Evolutionary conservation across 2,113 vertebrate genomes (phyloP).

Genomic region (Oncorhynchus clarkii): DNA sequence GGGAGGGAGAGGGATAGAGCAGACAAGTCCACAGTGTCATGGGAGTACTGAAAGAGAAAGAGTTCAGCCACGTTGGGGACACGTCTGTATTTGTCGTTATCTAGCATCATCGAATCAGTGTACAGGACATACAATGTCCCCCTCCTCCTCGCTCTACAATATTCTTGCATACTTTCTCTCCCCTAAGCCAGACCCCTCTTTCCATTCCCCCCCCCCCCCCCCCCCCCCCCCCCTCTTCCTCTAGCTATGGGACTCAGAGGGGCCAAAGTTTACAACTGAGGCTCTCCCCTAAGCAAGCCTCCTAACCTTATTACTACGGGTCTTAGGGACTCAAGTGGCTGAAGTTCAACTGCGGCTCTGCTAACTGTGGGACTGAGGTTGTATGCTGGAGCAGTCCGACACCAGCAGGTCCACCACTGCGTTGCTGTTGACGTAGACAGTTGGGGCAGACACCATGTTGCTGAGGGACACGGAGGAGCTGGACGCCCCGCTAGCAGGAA

Average conservation of each 20-base stretch:
- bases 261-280: no score
- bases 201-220: neutral
- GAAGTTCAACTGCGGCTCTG: conserved; percentile 16
- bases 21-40: conserved; percentile 63
- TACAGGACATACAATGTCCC: neutral
- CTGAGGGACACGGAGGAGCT: conserved; percentile 69
- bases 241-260: neutral
- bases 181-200: neutral
- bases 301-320: no score
- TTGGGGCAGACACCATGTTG: conserved; percentile 71
- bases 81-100: conserved; percentile 45
- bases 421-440: conserved; percentile 70
- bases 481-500: conserved; percentile 52
- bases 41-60: conserved; percentile 45
- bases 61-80: conserved; percentile 37
- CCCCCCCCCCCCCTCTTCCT: neutral
- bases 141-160: neutral
- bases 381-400: conserved; percentile 78
- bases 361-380: conserved; percentile 75
- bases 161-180: neutral
- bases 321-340: no score
- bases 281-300: no score
- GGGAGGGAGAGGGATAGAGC: conserved; percentile 55
- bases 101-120: conserved; percentile 31
- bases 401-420: conserved; percentile 75